Base-by-base conservation (phyloP, 2,888 invertebrate species). In the Pseudococcus longispinus region DNA sequence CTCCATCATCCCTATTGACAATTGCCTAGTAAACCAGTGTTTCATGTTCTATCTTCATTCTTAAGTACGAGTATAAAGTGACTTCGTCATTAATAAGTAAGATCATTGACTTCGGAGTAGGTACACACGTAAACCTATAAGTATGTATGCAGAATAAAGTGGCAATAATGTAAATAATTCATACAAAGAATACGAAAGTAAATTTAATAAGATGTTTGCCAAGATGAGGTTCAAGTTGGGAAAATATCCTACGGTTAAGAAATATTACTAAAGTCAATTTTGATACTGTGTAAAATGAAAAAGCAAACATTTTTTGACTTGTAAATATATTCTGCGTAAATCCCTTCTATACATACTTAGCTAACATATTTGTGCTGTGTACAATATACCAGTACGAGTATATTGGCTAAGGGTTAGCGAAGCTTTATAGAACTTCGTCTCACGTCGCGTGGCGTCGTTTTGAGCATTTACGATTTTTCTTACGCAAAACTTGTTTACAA, bases 211-310 rank as follows among this genome's bases (percentile, higher is more conserved):
- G 26, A 55, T 55, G 60, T 70, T 70, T 70, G 9, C 70, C 29
- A 18, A 70, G 70, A 29, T 26, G 29, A 13, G 70, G 70, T 32
- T 6, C 13, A 60, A 29, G 29, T 29, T 70, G 18, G 29, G 42
- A 42, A 42, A 80, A 80, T 80, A 80, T 37, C 42, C 77, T 80
- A 11, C 1, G 77, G 77, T n/a, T 20, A 18, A 42, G 42, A 42
- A 80, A 42, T 80, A 80, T 80, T 80, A 80, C 77, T 42, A 26
- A n/a, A 80, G 32, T 80, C 37, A 29, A 80, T 80, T 80, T 42
- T 80, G 20, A 80, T 42, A 11, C 23, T 42, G 20, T n/a, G 5
- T 11, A 42, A 80, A 80, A 80, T 42, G 77, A 80, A 80, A 20
- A 37, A 42, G 42, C 13, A 80, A 80, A 80, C 42, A 80, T 37